These are phyloP conservation scores for Orientallactaga sibirica DNA, from an alignment of 2,797 vertebrate genomes.

Conservation along the genomic window DNA sequence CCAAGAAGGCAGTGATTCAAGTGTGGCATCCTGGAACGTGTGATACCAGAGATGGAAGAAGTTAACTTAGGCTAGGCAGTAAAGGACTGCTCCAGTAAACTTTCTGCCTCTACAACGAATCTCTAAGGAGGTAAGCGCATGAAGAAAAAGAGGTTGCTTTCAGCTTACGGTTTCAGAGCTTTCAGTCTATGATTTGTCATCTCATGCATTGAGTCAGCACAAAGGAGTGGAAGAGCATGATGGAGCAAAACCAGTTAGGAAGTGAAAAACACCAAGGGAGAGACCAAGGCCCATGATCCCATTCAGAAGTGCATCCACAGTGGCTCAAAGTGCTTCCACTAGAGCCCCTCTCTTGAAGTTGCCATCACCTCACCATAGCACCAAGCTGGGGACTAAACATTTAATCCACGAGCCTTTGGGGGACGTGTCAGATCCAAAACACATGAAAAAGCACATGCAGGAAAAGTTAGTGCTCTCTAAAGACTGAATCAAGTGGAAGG, in stretches of 20 bases:
- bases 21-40: rapidly evolving
- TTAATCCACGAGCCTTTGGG: background rate
- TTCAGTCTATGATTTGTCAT: background rate
- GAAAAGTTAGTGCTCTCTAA: background rate
- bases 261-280: too few relatives aligned
- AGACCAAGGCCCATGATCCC: background rate
- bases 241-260: background rate
- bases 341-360: background rate
- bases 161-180: background rate
- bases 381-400: background rate
- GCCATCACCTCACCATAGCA: background rate
- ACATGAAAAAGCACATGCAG: background rate
- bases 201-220: background rate
- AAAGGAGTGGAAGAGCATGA: background rate
- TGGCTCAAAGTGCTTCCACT: background rate
- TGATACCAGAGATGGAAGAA: background rate
- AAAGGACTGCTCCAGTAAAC: background rate
- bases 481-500: constrained; percentile 15
- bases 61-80: background rate
- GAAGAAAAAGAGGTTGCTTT: background rate
- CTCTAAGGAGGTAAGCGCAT: background rate
- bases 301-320: background rate
- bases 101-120: background rate
- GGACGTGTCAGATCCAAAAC: background rate
- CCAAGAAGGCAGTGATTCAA: background rate